These are phyloP conservation scores for Psammodynastes pulverulentus DNA, from an alignment of 2,113 vertebrate species.

Conservation along the genomic window DNA sequence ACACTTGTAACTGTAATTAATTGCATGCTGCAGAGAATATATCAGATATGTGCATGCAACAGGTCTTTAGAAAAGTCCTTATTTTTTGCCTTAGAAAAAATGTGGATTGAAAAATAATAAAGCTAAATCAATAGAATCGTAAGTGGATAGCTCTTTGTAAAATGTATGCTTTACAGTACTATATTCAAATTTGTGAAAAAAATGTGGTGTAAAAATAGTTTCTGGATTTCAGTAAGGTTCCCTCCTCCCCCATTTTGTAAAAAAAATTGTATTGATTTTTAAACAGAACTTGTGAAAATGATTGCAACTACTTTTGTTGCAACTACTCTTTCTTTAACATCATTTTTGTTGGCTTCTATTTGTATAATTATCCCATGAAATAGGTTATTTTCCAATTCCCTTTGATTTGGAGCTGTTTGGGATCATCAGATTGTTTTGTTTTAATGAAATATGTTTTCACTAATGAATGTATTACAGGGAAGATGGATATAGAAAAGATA, in stretches of 20 bases:
- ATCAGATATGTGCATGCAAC: background rate
- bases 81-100: background rate
- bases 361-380: background rate
- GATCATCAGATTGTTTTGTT: background rate
- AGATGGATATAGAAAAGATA: background rate
- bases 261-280: background rate
- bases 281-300: too few relatives aligned
- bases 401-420: background rate
- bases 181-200: background rate
- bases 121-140: background rate
- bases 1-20: background rate
- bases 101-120: background rate
- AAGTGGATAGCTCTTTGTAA: background rate
- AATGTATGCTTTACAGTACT: background rate
- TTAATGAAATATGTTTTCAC: background rate
- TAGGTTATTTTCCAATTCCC: background rate
- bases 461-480: background rate
- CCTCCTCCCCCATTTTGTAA: background rate
- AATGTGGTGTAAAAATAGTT: too few relatives aligned
- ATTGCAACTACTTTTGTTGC: background rate
- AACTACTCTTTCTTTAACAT: background rate
- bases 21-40: background rate
- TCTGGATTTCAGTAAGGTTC: background rate
- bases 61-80: background rate
- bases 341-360: background rate